Percentiles rank a stretch among this genome's conserved stretches.
Evolutionary conservation across 2,113 vertebrate species (phyloP).

Genomic region (Lagopus leucura): DNA sequence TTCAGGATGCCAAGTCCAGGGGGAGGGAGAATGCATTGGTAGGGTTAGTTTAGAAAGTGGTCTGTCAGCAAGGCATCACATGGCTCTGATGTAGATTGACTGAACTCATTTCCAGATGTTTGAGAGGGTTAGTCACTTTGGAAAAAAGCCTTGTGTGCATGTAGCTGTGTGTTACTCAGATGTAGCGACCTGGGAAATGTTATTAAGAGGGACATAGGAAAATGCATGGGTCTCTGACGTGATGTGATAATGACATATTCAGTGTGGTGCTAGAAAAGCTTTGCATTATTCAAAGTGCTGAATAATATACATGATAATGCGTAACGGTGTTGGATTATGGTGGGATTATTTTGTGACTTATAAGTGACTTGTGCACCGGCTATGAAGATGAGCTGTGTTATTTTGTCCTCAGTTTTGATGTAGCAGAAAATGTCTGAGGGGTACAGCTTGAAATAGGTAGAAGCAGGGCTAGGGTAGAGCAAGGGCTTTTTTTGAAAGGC

Average conservation of each 20-base stretch:
- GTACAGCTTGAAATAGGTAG: neutral
- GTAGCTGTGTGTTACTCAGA: neutral
- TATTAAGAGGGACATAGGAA: constrained; percentile 25
- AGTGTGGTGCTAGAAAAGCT: constrained; percentile 35
- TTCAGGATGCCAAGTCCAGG: neutral
- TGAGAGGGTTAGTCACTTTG: neutral
- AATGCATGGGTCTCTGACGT: constrained; percentile 40
- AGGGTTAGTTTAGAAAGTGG: neutral
- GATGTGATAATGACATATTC: constrained; percentile 54
- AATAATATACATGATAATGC: constrained; percentile 54
- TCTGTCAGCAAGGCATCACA: neutral
- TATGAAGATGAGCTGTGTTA: constrained; percentile 1
- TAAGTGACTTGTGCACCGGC: constrained; percentile 16
- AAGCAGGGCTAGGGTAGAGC: neutral
- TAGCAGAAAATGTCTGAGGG: neutral
- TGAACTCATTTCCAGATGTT: neutral
- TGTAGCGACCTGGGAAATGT: constrained; percentile 5
- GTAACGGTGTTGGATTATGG: constrained; percentile 22
- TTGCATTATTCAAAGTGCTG: constrained; percentile 60
- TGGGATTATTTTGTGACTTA: constrained; percentile 23
- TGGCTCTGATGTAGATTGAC: neutral
- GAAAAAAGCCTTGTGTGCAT: neutral
- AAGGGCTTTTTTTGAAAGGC: neutral
- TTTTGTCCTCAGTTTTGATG: constrained; percentile 12
- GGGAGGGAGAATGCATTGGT: neutral